A percentile compares a stretch with the other conserved stretches of the same genome.
Evolutionary conservation across 53 echinoderm and acorn worm species (phyloP).

Genomic region (Paracentrotus lividus): DNA sequence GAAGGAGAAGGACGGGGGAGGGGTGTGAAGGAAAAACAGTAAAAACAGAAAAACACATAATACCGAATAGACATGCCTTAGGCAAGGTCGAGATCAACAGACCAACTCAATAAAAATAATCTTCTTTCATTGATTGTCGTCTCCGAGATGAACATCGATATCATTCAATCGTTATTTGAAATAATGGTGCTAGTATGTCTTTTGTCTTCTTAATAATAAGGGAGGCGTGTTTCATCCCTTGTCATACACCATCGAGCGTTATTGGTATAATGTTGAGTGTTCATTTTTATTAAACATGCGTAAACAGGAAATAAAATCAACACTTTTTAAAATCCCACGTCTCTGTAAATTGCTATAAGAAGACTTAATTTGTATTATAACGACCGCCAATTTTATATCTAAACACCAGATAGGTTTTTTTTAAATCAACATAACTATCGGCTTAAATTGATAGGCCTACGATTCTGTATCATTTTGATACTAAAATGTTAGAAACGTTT

Average conservation of each 20-base stretch:
- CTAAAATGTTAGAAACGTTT: no score
- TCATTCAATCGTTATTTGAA: background rate
- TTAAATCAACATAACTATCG: no score
- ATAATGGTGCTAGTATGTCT: background rate
- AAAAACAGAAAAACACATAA: background rate
- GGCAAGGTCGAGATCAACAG: background rate
- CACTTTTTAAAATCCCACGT: no score
- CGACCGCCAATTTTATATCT: no score
- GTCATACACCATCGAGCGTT: no score
- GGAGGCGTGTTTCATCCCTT: no score
- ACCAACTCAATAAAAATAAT: background rate
- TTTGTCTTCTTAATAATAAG: background rate
- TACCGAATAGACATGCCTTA: background rate
- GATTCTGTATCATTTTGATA: no score
- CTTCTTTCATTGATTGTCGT: background rate
- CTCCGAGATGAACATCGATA: background rate
- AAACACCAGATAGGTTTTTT: no score
- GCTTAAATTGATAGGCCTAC: no score
- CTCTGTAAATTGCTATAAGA: no score
- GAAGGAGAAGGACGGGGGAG: background rate
- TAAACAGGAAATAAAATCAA: background rate
- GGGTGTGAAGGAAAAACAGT: background rate
- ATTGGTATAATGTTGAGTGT: background rate
- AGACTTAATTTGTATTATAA: no score
- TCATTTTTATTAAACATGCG: background rate